phyloP scores from a whole-genome alignment of 2,888 invertebrate species.

The Leistus spinibarbis region DNA sequence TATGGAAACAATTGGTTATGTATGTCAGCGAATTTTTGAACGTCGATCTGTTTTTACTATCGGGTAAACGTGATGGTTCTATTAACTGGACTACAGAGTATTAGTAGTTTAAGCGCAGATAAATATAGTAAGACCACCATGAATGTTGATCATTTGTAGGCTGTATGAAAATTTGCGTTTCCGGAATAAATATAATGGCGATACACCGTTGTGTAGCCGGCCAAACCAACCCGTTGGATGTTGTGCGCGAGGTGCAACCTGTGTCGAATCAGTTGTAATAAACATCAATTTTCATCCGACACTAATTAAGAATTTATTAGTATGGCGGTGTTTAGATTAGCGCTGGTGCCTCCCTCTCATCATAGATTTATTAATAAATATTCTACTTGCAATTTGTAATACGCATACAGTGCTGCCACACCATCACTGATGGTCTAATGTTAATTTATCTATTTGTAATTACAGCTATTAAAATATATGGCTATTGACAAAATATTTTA shows the following conservation, averaged over 20 bases:
- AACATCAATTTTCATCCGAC: constrained; percentile 11
- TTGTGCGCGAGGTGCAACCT: neutral
- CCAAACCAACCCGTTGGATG: neutral
- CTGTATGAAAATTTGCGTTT: neutral
- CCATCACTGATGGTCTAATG: neutral
- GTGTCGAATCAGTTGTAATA: constrained; percentile 12
- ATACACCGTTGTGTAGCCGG: neutral
- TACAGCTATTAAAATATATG: constrained; percentile 26
- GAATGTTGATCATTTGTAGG: neutral
- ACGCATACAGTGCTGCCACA: neutral
- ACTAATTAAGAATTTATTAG: constrained; percentile 25
- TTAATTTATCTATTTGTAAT: constrained; percentile 33
- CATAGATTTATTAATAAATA: constrained; percentile 28
- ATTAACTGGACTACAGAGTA: too few species aligned
- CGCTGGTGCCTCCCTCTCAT: constrained; percentile 3
- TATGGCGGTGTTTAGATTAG: constrained; percentile 9
- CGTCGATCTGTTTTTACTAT: too few species aligned
- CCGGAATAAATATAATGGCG: neutral
- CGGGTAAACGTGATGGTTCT: too few species aligned
- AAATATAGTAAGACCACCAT: neutral
- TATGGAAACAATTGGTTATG: too few species aligned
- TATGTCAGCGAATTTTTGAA: too few species aligned
- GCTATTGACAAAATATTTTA: constrained; percentile 38
- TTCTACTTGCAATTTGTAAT: neutral
- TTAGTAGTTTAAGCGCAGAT: too few species aligned